These are phyloP conservation scores for Gambusia affinis DNA, from an alignment of 2,113 vertebrate species.

Conservation along the genomic window DNA sequence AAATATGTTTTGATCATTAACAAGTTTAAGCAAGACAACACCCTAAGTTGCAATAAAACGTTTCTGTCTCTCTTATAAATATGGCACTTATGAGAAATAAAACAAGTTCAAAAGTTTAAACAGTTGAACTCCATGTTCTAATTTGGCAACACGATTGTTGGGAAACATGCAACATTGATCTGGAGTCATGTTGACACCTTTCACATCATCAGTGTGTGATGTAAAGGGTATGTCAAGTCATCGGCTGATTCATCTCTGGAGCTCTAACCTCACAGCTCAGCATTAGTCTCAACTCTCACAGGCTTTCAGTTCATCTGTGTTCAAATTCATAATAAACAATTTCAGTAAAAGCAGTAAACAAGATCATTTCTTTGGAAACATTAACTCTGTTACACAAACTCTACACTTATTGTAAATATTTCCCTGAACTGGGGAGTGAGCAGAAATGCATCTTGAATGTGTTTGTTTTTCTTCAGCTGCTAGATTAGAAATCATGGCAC, in stretches of 20 bases:
- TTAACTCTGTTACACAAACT: too few relatives aligned
- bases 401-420: too few relatives aligned
- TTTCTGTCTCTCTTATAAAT: not conserved
- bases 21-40: too few relatives aligned
- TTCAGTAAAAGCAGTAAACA: too few relatives aligned
- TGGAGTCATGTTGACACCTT: slow-evolving; percentile 26
- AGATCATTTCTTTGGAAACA: too few relatives aligned
- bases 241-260: slow-evolving; percentile 22
- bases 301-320: slow-evolving; percentile 2
- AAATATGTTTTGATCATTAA: too few relatives aligned
- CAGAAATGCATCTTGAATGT: not conserved
- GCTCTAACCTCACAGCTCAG: slow-evolving; percentile 7
- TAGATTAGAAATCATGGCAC: not conserved
- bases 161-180: slow-evolving; percentile 2
- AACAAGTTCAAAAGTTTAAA: not conserved
- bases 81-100: not conserved
- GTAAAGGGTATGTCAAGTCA: slow-evolving; percentile 18
- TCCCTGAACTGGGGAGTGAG: not conserved
- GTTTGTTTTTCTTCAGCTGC: not conserved
- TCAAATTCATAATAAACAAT: not conserved
- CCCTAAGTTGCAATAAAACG: too few relatives aligned
- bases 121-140: not conserved
- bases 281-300: slow-evolving; percentile 3
- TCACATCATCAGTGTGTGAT: slow-evolving; percentile 21
- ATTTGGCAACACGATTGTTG: not conserved